Evolutionary conservation across 2,113 vertebrate genomes (phyloP).

Genomic region (Silurus meridionalis): DNA sequence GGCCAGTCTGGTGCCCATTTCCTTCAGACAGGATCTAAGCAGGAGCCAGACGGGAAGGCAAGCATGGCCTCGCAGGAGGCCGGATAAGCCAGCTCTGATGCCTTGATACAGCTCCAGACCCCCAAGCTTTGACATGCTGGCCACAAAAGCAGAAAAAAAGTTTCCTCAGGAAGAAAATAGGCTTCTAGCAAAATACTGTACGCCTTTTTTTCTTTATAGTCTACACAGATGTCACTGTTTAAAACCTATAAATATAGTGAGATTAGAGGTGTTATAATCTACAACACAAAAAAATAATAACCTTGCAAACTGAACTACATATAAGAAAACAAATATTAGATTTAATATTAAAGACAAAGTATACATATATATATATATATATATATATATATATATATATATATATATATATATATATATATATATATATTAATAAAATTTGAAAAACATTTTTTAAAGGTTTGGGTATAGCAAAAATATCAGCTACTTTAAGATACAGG

Average conservation of each 20-base stretch:
- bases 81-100: slow-evolving; percentile 67
- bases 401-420: no score
- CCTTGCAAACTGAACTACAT: neutral
- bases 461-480: no score
- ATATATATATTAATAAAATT: no score
- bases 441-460: no score
- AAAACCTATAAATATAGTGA: slow-evolving; percentile 4
- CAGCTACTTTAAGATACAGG: no score
- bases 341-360: neutral
- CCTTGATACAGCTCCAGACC: slow-evolving; percentile 60
- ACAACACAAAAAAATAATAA: neutral
- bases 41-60: slow-evolving; percentile 67
- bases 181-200: slow-evolving; percentile 26
- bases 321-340: neutral
- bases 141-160: slow-evolving; percentile 41
- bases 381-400: no score
- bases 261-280: neutral
- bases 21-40: slow-evolving; percentile 65
- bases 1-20: slow-evolving; percentile 64
- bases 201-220: neutral
- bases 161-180: slow-evolving; percentile 36
- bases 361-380: no score
- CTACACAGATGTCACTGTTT: neutral
- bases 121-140: slow-evolving; percentile 55
- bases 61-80: slow-evolving; percentile 67